These are phyloP conservation scores for Galaxias olidus DNA, from an alignment of 2,797 vertebrate species.

Conservation along the genomic window DNA sequence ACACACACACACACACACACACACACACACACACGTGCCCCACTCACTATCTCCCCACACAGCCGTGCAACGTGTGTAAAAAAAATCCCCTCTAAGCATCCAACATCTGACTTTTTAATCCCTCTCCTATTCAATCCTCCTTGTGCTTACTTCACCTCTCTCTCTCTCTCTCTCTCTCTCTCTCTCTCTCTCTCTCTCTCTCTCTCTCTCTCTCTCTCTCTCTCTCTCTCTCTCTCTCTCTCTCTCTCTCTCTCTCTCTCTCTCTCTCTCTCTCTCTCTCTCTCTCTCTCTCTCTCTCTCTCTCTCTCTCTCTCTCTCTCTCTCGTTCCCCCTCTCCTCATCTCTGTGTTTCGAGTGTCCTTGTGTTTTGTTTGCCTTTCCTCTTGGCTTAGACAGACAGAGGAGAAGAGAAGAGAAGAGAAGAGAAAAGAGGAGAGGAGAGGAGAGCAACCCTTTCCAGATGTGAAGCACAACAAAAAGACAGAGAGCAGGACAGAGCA, in stretches of 20 bases:
- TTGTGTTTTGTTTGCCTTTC: too few species aligned
- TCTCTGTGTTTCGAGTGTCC: too few species aligned
- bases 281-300: slow-evolving; percentile 9
- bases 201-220: background rate
- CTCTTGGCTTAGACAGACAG: too few species aligned
- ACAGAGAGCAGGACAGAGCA: too few species aligned
- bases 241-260: slow-evolving; percentile 7
- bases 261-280: slow-evolving; percentile 9
- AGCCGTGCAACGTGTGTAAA: slow-evolving; percentile 41
- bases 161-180: background rate
- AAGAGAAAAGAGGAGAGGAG: background rate
- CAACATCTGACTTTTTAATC: slow-evolving; percentile 47
- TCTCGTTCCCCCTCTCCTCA: too few species aligned
- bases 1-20: slow-evolving; percentile 5
- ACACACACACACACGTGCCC: slow-evolving; percentile 19
- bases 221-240: too few species aligned
- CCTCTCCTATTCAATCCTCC: slow-evolving; percentile 42
- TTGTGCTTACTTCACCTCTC: slow-evolving; percentile 44
- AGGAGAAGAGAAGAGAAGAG: slow-evolving; percentile 27
- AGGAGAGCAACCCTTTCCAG: background rate
- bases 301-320: slow-evolving; percentile 9
- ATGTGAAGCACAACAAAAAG: background rate
- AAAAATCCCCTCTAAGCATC: slow-evolving; percentile 50
- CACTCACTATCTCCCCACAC: slow-evolving; percentile 42
- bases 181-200: slow-evolving; percentile 11